Conservation (phyloP, 2,888 invertebrate species). For the Lacanobia oleracea region DNA sequence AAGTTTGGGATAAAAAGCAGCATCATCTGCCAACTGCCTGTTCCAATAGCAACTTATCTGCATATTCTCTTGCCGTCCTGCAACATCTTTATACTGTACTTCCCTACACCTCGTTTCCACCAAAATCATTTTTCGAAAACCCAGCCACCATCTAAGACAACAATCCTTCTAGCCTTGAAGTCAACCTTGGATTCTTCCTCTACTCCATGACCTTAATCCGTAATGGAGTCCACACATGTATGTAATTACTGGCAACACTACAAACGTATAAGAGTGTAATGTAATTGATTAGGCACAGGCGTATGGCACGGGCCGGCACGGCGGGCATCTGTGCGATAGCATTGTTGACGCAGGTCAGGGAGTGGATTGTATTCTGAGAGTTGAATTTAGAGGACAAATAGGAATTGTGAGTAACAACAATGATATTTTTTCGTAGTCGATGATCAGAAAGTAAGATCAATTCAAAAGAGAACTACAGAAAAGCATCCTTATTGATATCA, state of each 20-base stretch:
- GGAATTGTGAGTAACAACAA: neutral
- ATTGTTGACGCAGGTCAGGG: constrained; percentile 64
- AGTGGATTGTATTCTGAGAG: constrained; percentile 15
- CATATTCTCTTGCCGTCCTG: no score
- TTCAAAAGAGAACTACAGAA: neutral
- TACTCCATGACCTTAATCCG: constrained; percentile 48
- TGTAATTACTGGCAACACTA: constrained; percentile 46
- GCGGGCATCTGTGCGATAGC: constrained; percentile 59
- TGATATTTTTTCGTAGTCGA: neutral
- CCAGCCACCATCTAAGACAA: neutral
- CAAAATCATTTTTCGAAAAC: neutral
- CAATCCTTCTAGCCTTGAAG: constrained; percentile 16
- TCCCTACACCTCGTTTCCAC: neutral
- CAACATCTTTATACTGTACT: no score
- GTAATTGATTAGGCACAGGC: constrained; percentile 48
- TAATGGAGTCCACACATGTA: constrained; percentile 29
- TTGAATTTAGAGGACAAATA: constrained; percentile 24
- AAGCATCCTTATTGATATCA: neutral
- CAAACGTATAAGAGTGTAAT: constrained; percentile 38
- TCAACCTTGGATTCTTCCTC: constrained; percentile 37
- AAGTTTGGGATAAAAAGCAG: neutral
- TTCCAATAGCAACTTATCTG: neutral
- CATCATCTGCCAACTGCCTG: neutral
- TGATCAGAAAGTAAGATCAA: neutral
- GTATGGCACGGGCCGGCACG: constrained; percentile 67